Evolutionary conservation across 2,888 invertebrate species (phyloP), one percentile per base, ranked within the genome.

Genomic region (Aphodius sticticus): DNA sequence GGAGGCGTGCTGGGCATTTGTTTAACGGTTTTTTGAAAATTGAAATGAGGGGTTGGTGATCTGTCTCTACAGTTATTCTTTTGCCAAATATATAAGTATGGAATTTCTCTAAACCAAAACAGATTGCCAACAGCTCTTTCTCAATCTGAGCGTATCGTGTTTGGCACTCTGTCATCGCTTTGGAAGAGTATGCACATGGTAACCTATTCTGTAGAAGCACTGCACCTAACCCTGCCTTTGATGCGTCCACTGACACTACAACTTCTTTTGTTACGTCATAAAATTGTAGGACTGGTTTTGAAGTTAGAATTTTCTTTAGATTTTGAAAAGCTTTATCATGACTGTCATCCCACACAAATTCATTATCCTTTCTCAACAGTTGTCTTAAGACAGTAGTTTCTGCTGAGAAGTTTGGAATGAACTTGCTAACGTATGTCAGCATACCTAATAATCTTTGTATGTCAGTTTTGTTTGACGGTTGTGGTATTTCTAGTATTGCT

Each of bases 401-500:
- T 71, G 70, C 76, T 5, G 81, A 81, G 70, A 83, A 69, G 37
- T 80, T 69, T 69, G 7, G 36, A 78, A 80, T 75, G 69, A 79
- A 78, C 15, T 53, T 78, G 15, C 78, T 38, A 38, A 78, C 75
- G 69, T 78, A 78, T 69, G 78, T 77, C 16, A 78, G n/a, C 69
- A 78, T 76, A 16, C 76, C 78, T 77, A 78, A 76, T 26, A 77
- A 76, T 37, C 76, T 77, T 69, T 77, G 76, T 16, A 78, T 35
- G 15, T 53, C 78, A n/a, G 76, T 38, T 69, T 53, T 76, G 69
- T 78, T 77, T 77, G 38, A 0, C 12, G 76, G 76, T 16, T n/a
- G 15, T 6, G 38, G 69, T 26, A 77, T 78, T 26, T 78, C 35
- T 16, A 38, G 15, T n/a, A 78, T 78, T 77, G 82, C 80, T 77